Percentiles rank a stretch among this genome's conserved stretches.
Evolutionary conservation across 1,140 invertebrate species (phyloP).

Genomic region (Gonatopus flavifemur): DNA sequence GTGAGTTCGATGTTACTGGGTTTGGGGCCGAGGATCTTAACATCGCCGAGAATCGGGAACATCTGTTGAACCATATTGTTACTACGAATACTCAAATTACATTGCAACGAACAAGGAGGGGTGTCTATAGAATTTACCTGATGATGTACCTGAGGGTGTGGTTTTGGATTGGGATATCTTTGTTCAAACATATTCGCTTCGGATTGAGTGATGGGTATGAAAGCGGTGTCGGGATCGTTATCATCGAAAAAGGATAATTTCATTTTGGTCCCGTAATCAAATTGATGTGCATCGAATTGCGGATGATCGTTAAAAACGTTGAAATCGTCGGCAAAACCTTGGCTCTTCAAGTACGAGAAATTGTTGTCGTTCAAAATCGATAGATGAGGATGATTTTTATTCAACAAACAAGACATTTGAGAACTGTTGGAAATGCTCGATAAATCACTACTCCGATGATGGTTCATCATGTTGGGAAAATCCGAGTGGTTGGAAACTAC

Average conservation of each 20-base stretch:
- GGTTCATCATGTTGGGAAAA: conserved; percentile 26
- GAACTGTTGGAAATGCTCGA: conserved; percentile 24
- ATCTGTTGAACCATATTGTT: conserved; percentile 10
- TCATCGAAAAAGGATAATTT: conserved; percentile 39
- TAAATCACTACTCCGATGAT: conserved; percentile 17
- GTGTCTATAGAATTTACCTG: too few species aligned
- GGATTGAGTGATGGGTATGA: conserved; percentile 25
- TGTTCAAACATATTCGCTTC: conserved; percentile 29
- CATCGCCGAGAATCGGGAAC: conserved; percentile 24
- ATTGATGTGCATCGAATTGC: conserved; percentile 23
- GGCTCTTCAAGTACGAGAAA: conserved; percentile 34
- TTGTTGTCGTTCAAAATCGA: conserved; percentile 31
- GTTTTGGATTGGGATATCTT: too few species aligned
- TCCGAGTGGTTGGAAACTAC: conserved; percentile 29
- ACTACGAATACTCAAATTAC: too few species aligned
- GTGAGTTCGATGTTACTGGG: conserved; percentile 24
- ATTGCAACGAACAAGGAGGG: too few species aligned
- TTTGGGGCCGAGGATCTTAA: conserved; percentile 40
- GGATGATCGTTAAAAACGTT: conserved; percentile 26
- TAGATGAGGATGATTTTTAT: conserved; percentile 28
- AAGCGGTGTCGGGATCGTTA: conserved; percentile 25
- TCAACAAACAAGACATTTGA: conserved; percentile 25
- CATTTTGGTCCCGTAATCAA: conserved; percentile 33
- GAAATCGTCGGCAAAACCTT: conserved; percentile 33
- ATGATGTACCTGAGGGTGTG: too few species aligned